phyloP scores from a whole-genome alignment of 2,888 invertebrate species.

The Adelognathus sp. region DNA sequence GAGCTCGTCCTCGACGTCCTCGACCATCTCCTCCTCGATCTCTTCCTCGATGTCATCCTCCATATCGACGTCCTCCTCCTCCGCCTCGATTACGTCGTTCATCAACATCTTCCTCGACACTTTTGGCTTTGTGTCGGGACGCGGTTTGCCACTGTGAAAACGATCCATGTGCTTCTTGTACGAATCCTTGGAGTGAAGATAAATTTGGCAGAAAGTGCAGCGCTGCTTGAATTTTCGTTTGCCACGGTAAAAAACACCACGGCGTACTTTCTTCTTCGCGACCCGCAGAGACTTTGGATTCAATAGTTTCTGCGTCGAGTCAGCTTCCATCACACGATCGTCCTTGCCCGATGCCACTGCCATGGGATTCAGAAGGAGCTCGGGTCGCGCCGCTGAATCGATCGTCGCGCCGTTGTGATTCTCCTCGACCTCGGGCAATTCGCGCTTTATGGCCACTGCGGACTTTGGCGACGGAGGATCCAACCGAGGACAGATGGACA shows the following conservation, averaged over 20 bases:
- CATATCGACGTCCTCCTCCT: constrained; percentile 1
- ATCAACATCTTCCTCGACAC: constrained; percentile 59
- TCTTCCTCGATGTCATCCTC: constrained; percentile 28
- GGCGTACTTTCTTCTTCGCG: constrained; percentile 68
- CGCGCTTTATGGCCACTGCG: constrained; percentile 80
- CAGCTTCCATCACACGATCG: constrained; percentile 73
- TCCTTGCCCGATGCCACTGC: constrained; percentile 64
- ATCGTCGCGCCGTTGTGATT: constrained; percentile 56
- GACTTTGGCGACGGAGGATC: background rate
- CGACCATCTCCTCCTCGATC: constrained; percentile 43
- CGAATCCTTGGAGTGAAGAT: constrained; percentile 75
- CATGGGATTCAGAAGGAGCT: constrained; percentile 73
- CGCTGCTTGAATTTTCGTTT: constrained; percentile 72
- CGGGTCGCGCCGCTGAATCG: constrained; percentile 67
- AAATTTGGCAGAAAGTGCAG: constrained; percentile 74
- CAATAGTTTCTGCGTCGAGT: constrained; percentile 71
- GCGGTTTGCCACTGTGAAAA: constrained; percentile 68
- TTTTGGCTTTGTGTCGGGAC: background rate
- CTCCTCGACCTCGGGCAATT: constrained; percentile 76
- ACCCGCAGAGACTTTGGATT: constrained; percentile 27
- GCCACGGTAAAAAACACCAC: constrained; percentile 75
- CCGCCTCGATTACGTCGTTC: background rate
- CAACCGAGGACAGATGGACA: constrained; percentile 61
- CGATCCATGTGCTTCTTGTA: constrained; percentile 76
- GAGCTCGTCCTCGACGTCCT: constrained; percentile 72